Base-by-base conservation (phyloP, 1,140 invertebrate species). In the Pissodes strobi region DNA sequence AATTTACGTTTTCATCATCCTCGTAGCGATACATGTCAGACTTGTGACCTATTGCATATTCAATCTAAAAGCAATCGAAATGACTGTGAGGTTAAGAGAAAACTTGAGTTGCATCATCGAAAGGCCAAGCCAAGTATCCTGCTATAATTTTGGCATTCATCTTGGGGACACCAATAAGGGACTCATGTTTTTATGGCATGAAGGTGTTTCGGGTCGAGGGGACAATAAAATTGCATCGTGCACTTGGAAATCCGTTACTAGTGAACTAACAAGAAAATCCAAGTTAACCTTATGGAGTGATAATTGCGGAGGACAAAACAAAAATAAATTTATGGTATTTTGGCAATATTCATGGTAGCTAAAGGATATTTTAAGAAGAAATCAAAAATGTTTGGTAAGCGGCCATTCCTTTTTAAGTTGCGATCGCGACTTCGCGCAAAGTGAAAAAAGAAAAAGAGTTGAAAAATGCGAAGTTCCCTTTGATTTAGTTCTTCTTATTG, bases 31-130 rank as follows among this genome's bases (percentile, higher is more conserved):
- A 43, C 41, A 15, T 43, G 41, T 43, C n/a, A 43, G n/a, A 15
- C 18, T 13, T 43, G 41, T 19, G 41, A 43, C 18, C 8, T 15
- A 43, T 13, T 43, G 41, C n/a, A 43, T 30, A 30, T 30, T 4
- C 41, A 15, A 13, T 43, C 13, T 15, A 43, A 43, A 15, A 43
- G n/a, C 8, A 19, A 43, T 13, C 18, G 5, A 13, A 43, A 19
- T 43, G 41, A 19, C 18, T 43, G 5, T 43, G 27, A 30, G 27
- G 41, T 19, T 43, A 19, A 43, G 18, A 43, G 8, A 19, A 43
- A 43, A 43, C 41, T 43, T 43, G 18, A 43, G 18, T 5, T 43
- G n/a, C 41, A 43, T 19, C 41, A 43, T 19, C 41, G 41, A 13
- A 43, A 43, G 18, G 18, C 41, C 41, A 19, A 43, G 41, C 41